These are phyloP conservation scores for Exocentrus adspersus DNA, from an alignment of 2,888 invertebrate genomes.

Conservation along the genomic window DNA sequence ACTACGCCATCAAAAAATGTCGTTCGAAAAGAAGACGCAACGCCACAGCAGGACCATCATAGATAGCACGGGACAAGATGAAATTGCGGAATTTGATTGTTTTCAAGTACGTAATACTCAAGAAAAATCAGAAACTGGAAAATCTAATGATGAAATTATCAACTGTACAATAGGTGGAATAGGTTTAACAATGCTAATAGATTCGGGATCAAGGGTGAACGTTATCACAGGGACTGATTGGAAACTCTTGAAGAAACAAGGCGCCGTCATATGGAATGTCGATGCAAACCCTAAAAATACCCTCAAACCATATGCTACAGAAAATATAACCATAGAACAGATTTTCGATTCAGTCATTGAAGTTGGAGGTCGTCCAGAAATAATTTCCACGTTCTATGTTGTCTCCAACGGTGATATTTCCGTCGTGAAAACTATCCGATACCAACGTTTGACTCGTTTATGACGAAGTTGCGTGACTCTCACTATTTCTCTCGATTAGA, in stretches of 20 bases:
- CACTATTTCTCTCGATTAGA: constrained; percentile 30
- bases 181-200: constrained; percentile 36
- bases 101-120: too few relatives aligned
- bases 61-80: not conserved
- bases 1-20: not conserved
- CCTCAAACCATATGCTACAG: not conserved
- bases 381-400: not conserved
- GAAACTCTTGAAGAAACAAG: constrained; percentile 24
- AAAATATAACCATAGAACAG: too few relatives aligned
- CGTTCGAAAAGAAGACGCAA: not conserved
- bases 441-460: constrained; percentile 23
- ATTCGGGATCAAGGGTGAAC: constrained; percentile 41
- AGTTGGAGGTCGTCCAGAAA: constrained; percentile 20
- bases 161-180: constrained; percentile 38
- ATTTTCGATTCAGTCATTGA: too few relatives aligned
- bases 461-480: constrained; percentile 24
- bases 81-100: constrained; percentile 18
- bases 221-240: constrained; percentile 38
- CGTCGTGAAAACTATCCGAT: constrained; percentile 29
- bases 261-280: constrained; percentile 36
- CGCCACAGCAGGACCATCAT: not conserved
- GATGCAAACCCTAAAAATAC: too few relatives aligned
- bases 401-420: constrained; percentile 26
- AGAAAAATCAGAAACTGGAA: not conserved
- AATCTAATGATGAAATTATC: constrained; percentile 31